phyloP scores from a whole-genome alignment of 2,888 invertebrate genomes.

The Hymenopus coronatus region DNA sequence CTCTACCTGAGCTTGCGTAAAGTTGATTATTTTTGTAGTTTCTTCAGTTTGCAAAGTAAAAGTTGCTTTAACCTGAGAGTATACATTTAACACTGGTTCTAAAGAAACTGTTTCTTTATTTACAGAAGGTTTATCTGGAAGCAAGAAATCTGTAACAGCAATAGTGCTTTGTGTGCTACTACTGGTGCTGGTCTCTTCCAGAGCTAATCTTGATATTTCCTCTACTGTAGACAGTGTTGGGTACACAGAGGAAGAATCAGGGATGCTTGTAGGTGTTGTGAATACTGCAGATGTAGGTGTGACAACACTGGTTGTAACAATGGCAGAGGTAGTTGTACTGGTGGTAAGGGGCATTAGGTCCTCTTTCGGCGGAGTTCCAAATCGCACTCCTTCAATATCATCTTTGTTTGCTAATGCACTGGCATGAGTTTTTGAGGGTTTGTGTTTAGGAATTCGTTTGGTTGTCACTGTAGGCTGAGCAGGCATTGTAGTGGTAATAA shows the following conservation, averaged over 20 bases:
- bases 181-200: background rate
- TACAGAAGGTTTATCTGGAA: background rate
- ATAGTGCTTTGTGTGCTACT: background rate
- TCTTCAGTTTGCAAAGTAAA: background rate
- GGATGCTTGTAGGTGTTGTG: background rate
- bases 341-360: slow-evolving; percentile 28
- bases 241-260: background rate
- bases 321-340: slow-evolving; percentile 21
- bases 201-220: background rate
- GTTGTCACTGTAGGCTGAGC: background rate
- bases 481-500: background rate
- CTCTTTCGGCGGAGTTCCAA: slow-evolving; percentile 31
- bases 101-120: background rate
- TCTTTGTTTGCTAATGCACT: slow-evolving; percentile 30
- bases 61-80: background rate
- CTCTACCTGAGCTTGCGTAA: background rate
- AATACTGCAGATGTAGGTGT: background rate
- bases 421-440: slow-evolving; percentile 36
- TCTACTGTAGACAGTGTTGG: background rate
- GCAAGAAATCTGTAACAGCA: background rate
- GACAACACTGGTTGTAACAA: background rate
- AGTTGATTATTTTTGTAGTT: background rate
- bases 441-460: slow-evolving; percentile 32
- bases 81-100: background rate
- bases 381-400: slow-evolving; percentile 31